A percentile compares a stretch with the other conserved stretches of the same genome.
These are phyloP conservation scores for Sander vitreus DNA, from an alignment of 2,113 vertebrate species.

Conservation along the genomic window DNA sequence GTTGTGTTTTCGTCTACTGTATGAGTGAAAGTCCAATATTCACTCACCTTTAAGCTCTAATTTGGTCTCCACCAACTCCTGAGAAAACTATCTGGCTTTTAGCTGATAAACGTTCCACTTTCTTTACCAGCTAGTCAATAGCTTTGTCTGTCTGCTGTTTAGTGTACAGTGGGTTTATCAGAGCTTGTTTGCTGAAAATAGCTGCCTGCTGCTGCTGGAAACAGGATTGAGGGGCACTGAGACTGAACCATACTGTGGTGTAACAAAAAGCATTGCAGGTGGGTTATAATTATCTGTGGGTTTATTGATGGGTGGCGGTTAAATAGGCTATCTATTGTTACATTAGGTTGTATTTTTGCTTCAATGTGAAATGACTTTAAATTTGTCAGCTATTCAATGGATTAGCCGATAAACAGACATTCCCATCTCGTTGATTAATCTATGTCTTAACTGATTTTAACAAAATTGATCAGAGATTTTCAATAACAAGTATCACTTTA, in stretches of 20 bases:
- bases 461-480: background rate
- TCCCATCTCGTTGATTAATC: background rate
- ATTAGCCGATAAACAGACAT: background rate
- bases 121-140: background rate
- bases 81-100: too few relatives aligned
- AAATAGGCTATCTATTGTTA: background rate
- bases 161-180: background rate
- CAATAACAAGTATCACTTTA: background rate
- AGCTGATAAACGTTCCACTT: background rate
- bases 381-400: background rate
- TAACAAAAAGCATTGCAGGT: background rate
- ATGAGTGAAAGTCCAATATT: background rate
- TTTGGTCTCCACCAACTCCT: background rate
- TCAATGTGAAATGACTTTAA: background rate
- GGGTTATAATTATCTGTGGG: background rate
- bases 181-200: background rate
- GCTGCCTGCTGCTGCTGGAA: background rate
- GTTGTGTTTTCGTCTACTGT: background rate
- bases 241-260: background rate
- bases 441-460: background rate
- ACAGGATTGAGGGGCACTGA: background rate
- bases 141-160: background rate
- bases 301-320: background rate
- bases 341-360: background rate
- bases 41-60: background rate